A percentile compares a stretch with the other conserved stretches of the same genome.
Evolutionary conservation across 1,140 invertebrate species (phyloP).

Genomic region (Drosophila pectinifera): DNA sequence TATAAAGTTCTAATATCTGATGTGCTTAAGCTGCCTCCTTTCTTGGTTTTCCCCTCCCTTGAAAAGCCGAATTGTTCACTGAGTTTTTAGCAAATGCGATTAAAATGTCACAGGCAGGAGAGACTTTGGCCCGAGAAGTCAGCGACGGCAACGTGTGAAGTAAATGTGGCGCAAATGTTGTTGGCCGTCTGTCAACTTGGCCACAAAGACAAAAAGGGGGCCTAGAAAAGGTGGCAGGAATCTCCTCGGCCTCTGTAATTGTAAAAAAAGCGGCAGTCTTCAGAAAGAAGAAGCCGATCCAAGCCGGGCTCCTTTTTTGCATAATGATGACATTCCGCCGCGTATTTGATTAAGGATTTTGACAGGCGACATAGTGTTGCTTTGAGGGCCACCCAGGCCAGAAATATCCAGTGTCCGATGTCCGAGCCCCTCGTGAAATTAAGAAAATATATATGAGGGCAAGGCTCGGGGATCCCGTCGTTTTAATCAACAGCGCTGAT

Average conservation of each 20-base stretch:
- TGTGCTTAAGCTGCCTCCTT: constrained; percentile 1
- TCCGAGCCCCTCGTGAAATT: constrained; percentile 28
- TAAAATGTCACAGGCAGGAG: constrained; percentile 79
- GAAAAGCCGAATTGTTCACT: constrained; percentile 76
- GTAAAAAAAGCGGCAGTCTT: constrained; percentile 67
- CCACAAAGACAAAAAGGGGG: no score
- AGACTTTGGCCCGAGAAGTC: constrained; percentile 39
- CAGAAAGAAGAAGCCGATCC: constrained; percentile 35
- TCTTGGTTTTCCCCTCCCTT: constrained; percentile 9
- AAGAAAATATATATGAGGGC: constrained; percentile 16
- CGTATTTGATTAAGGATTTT: constrained; percentile 84
- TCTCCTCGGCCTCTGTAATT: constrained; percentile 54
- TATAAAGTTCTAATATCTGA: constrained; percentile 1
- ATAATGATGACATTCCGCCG: constrained; percentile 83
- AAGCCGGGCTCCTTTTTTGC: constrained; percentile 60
- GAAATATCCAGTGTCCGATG: constrained; percentile 69
- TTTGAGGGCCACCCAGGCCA: constrained; percentile 79
- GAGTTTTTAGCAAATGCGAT: constrained; percentile 84
- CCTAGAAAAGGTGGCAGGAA: constrained; percentile 40
- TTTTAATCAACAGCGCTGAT: constrained; percentile 80
- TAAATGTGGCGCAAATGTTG: constrained; percentile 81
- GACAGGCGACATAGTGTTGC: constrained; percentile 84
- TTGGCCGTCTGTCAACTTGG: constrained; percentile 77
- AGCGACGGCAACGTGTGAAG: constrained; percentile 78
- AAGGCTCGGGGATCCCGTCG: constrained; percentile 54